phyloP scores from a whole-genome alignment of 2,113 vertebrate species.

The Gorsachius goisagi region DNA sequence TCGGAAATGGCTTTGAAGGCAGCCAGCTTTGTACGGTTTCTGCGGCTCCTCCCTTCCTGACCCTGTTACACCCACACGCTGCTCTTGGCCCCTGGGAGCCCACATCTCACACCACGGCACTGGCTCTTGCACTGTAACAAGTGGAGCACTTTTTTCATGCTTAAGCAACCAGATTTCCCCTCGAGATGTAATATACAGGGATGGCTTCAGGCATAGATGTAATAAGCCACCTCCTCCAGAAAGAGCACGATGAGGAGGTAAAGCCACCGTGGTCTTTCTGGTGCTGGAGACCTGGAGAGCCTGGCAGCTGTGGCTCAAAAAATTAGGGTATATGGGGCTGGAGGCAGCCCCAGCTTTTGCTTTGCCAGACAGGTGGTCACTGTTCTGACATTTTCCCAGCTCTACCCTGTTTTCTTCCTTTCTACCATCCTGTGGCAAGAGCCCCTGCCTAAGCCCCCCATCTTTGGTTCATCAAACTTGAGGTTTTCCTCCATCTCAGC shows the following conservation, averaged over 20 bases:
- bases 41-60: background rate
- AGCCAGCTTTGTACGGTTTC: background rate
- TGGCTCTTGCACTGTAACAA: no score
- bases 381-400: background rate
- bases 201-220: background rate
- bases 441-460: background rate
- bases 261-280: background rate
- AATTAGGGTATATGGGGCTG: background rate
- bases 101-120: fast-evolving
- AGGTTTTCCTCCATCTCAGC: background rate
- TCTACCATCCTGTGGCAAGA: background rate
- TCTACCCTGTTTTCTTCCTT: background rate
- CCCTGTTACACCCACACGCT: background rate
- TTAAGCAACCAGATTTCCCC: background rate
- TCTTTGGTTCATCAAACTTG: fast-evolving
- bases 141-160: background rate
- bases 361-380: background rate
- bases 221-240: background rate
- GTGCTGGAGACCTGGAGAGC: background rate
- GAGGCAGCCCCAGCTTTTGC: background rate
- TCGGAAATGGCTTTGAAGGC: background rate
- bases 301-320: fast-evolving
- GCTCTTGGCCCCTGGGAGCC: background rate
- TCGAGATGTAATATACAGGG: background rate
- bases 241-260: background rate